Evolutionary conservation across 2,113 vertebrate genomes (phyloP).

Genomic region (Boulengeromyrus knoepffleri): DNA sequence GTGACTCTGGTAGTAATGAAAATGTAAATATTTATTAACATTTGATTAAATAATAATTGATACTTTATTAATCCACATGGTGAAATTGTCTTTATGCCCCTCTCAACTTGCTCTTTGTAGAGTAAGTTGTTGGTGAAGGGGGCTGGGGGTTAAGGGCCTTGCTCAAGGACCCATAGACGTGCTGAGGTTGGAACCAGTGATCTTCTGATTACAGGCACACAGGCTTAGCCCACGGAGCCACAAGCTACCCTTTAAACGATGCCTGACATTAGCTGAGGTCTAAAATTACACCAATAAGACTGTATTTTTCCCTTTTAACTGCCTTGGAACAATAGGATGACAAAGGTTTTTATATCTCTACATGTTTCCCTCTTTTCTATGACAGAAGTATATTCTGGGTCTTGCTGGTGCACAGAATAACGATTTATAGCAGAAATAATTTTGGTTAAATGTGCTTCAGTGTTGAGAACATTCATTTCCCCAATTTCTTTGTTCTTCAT

Average conservation of each 20-base stretch:
- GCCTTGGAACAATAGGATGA: neutral
- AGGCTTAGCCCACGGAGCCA: too few relatives aligned
- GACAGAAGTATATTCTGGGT: neutral
- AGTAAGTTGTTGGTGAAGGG: too few relatives aligned
- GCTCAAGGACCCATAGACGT: too few relatives aligned
- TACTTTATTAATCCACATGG: too few relatives aligned
- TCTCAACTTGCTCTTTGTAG: too few relatives aligned
- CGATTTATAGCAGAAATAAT: neutral
- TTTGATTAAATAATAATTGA: too few relatives aligned
- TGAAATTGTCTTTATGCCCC: too few relatives aligned
- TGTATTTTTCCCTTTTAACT: neutral
- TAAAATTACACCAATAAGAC: neutral
- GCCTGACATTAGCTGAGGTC: neutral
- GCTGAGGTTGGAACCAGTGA: too few relatives aligned
- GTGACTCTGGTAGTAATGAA: neutral
- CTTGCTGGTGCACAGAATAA: neutral
- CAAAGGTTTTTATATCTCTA: neutral
- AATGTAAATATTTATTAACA: neutral
- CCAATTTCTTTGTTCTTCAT: neutral
- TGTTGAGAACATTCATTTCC: neutral
- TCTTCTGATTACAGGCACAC: too few relatives aligned
- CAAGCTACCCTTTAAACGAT: fast-evolving
- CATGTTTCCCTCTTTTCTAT: neutral
- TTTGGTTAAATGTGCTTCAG: neutral
- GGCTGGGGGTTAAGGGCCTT: too few relatives aligned